phyloP scores from a whole-genome alignment of 2,113 vertebrate species.

The Gopherus evgoodei region DNA sequence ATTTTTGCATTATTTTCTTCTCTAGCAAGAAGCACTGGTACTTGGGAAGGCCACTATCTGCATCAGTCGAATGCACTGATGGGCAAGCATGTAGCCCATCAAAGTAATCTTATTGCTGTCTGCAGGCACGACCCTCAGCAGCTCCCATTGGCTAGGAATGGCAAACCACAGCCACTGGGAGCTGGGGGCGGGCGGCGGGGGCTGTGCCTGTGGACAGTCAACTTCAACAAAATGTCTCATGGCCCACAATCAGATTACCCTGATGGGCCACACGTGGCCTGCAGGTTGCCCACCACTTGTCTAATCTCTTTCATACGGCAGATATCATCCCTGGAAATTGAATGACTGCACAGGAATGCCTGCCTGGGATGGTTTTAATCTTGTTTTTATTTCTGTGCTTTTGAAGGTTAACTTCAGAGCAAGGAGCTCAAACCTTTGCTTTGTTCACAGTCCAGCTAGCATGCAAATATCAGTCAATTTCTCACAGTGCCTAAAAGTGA shows the following conservation, averaged over 20 bases:
- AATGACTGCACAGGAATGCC: neutral
- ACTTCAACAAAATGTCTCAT: too few relatives aligned
- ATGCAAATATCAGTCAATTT: neutral
- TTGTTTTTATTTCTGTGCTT: conserved; percentile 43
- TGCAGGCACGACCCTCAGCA: too few relatives aligned
- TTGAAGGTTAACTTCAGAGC: conserved; percentile 26
- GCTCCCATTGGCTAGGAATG: too few relatives aligned
- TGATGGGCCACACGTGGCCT: too few relatives aligned
- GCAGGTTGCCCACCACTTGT: too few relatives aligned
- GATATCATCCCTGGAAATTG: neutral
- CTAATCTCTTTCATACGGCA: neutral
- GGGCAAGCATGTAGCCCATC: too few relatives aligned
- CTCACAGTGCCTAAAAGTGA: neutral
- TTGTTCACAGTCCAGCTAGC: neutral
- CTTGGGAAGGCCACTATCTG: neutral
- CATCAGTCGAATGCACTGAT: neutral
- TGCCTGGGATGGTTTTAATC: neutral
- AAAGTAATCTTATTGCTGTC: too few relatives aligned
- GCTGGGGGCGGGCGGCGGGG: too few relatives aligned
- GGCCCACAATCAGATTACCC: too few relatives aligned
- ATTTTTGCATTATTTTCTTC: neutral
- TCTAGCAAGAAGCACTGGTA: neutral
- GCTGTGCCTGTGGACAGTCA: too few relatives aligned
- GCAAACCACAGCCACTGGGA: too few relatives aligned
- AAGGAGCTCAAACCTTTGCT: neutral